A percentile compares a stretch with the other conserved stretches of the same genome.
These are phyloP conservation scores for Pseudopodoces humilis DNA, from an alignment of 2,113 vertebrate genomes.

Conservation along the genomic window DNA sequence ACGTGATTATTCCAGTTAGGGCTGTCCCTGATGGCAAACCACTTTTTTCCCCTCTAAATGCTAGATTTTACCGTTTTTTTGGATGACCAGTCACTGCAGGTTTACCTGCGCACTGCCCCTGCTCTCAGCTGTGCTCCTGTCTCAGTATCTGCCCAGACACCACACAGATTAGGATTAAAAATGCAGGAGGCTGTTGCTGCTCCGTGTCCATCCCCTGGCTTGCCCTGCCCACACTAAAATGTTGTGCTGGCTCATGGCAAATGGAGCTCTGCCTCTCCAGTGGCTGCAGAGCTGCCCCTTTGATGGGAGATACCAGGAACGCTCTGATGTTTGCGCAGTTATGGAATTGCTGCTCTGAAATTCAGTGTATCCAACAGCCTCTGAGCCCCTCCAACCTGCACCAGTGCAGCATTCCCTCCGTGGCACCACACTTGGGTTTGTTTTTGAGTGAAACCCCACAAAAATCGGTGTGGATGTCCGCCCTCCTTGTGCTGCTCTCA, in stretches of 20 bases:
- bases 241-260: not conserved
- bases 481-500: not conserved
- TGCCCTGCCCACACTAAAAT: not conserved
- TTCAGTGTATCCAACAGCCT: not conserved
- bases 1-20: not conserved
- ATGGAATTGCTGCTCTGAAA: not conserved
- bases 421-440: not conserved
- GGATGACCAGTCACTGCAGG: not conserved
- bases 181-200: not conserved
- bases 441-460: not conserved
- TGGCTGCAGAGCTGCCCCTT: not conserved
- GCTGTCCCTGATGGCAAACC: not conserved
- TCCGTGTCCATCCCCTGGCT: not conserved
- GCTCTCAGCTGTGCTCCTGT: not conserved
- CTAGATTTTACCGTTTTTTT: not conserved
- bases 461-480: not conserved
- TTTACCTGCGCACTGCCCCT: not conserved
- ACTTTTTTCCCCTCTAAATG: not conserved
- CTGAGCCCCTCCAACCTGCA: not conserved
- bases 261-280: not conserved
- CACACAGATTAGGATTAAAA: not conserved
- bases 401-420: not conserved
- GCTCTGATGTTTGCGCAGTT: not conserved
- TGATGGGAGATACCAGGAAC: not conserved
- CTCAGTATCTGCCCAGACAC: not conserved